Base-by-base conservation (phyloP, 2,113 vertebrate species). In the Solea senegalensis region DNA sequence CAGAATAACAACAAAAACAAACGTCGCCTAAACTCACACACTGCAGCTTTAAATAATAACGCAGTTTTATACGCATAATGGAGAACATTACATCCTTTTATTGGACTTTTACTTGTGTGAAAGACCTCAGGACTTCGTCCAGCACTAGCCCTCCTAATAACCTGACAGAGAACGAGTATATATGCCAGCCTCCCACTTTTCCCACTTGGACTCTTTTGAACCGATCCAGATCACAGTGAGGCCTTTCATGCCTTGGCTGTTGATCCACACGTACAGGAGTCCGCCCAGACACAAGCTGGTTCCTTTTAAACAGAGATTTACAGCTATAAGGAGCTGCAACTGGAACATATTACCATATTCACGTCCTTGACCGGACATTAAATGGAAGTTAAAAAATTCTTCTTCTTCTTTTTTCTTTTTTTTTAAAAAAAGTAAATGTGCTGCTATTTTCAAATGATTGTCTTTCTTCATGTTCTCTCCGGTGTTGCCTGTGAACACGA, bases 221-320 rank as follows among this genome's bases (percentile, higher is more conserved):
- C 56, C 3, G 8, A 69, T 80, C 61, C 71, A 80, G 56, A 64
- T 72, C 61, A 56, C 57, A 8, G 3, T 54, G 40, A 64, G 49
- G 46, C 50, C 46, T 60, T 65, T 64, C 55, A 78, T 45, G 50
- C 13, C 1, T 66, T 79, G 55, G 48, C 62, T 0, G 1, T 11
- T 60, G 43, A 66, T 44, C 56, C 9, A 1, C 41, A 45, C 55
- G 58, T 28, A 51, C 53, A 66, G 48, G 53, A 84, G 64, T 72
- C 62, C 51, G 45, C 66, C 62, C 72, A 72, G 46, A 77, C 40
- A 39, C 70, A 82, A 76, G 72, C 68, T 79, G 86, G 63, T 81
- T 83, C 49, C 26, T 76, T 81, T 90, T 82, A 87, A 87, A 76
- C 27, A 21, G 13, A 76, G 72, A 80, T 85, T 86, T 84, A 77